These are phyloP conservation scores for Cacoxenus indagator DNA, from an alignment of 2,888 invertebrate species.

Conservation along the genomic window DNA sequence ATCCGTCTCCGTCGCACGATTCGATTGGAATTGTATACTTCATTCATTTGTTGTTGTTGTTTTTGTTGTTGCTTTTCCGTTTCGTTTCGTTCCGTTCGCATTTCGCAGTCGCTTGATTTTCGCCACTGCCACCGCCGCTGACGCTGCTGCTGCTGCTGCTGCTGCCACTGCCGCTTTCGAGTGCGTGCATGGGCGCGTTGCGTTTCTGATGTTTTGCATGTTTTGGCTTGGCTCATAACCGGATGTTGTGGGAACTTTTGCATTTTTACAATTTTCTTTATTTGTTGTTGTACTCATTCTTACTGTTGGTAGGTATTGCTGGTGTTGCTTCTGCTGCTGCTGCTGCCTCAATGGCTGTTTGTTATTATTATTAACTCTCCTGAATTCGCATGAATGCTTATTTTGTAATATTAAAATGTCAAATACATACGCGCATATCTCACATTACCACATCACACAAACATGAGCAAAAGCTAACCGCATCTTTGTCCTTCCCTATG, in stretches of 20 bases:
- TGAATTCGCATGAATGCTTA: conserved; percentile 60
- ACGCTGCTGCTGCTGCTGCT: conserved; percentile 35
- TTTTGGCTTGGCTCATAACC: conserved; percentile 51
- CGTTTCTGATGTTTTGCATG: no score
- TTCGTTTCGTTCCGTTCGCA: conserved; percentile 2
- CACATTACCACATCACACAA: neutral
- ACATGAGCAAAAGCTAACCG: no score
- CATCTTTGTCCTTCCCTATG: neutral
- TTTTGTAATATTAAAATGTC: conserved; percentile 63
- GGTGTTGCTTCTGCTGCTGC: conserved; percentile 31
- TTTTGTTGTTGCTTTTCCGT: neutral
- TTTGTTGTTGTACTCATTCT: conserved; percentile 13
- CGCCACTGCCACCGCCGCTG: conserved; percentile 9
- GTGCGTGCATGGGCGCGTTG: conserved; percentile 18
- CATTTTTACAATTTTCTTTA: conserved; percentile 40
- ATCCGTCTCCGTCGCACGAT: conserved; percentile 2
- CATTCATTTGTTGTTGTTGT: neutral
- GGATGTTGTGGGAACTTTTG: conserved; percentile 64
- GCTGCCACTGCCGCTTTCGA: conserved; percentile 38
- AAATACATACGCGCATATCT: conserved; percentile 42
- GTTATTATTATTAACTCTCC: conserved; percentile 59
- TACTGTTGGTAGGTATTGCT: conserved; percentile 26
- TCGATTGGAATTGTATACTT: neutral
- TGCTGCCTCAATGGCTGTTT: conserved; percentile 35
- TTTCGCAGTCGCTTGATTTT: neutral